Base-by-base conservation (phyloP, 2,888 invertebrate species). In the Encarsia formosa region DNA sequence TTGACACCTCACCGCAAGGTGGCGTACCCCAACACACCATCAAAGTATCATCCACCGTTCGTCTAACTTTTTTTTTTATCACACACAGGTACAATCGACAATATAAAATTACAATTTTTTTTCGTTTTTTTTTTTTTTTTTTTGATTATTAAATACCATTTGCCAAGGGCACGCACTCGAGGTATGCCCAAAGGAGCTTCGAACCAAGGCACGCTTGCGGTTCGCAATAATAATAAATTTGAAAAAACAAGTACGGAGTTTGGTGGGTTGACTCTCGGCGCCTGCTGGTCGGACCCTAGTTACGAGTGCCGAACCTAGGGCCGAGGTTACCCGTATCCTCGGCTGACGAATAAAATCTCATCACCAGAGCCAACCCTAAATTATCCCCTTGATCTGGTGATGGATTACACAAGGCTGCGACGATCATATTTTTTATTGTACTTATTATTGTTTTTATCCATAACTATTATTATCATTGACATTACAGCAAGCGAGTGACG, bases 261-360 rank as follows among this genome's bases (percentile, higher is more conserved):
- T 65, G 68, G 66, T 64, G 64, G 69, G 67, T 70, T 68, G 68
- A 63, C 60, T 59, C 65, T 67, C 64, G 65, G 71, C 70, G 66
- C 71, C 69, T 64, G 71, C 65, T 65, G 70, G 69, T 69, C 65
- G 71, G 73, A 71, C 70, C 73, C 73, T 73, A 73, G 73, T 73
- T 73, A 73, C 73, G 73, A 73, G 73, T 73, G 68, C 73, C 73
- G 73, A 72, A 64, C 73, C 73, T 73, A 73, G 73, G 71, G 68
- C 67, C 71, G 72, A 73, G 72, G 67, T 31, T 24, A 3, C 9
- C 24, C 15, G 22, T 4, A 9, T 24, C 52, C 56, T 56, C 43
- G 49, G 52, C 16, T 46, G 8, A 32, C n/a, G 9, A 35, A 31
- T 35, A n/a, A n/a, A n/a, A n/a, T n/a, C 22, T 39, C 40, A 15